Evolutionary conservation across 2,888 invertebrate genomes (phyloP), one percentile per base, ranked within the genome.

Genomic region (Synanthedon vespiformis): DNA sequence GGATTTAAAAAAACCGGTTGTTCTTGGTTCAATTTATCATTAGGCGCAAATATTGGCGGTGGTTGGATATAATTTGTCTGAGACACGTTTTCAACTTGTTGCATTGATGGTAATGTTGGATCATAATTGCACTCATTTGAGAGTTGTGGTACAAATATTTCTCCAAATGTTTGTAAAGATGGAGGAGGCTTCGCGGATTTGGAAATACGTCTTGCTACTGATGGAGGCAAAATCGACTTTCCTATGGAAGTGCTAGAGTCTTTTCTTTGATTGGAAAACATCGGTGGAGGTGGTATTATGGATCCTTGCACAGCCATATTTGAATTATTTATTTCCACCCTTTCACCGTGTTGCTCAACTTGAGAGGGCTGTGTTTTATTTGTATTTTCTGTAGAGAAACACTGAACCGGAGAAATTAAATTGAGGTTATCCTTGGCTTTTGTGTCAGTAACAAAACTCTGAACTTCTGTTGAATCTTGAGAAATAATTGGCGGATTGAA

Each of bases 261-360:
- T 44, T 55, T 67, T 53, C 61, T 67, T 27, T 62, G 57, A 52
- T 77, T 74, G 1, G 82, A 78, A 58, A 84, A 85, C 81, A 81
- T 83, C 0, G 83, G 81, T 1, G 86, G 87, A 3, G 85, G 86
- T 6, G 86, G 82, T 53, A 85, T 80, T 1, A 80, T 69, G 11
- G 48, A 18, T 48, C 48, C 44, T 13, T 44, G 44, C 6, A n/a
- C 44, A 13, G 44, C n/a, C 11, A 44, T n/a, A 14, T 13, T 14
- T 14, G 13, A 44, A 14, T 44, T 44, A 13, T 6, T 6, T n/a
- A 44, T 6, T 13, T 44, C 44, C 8, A 13, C n/a, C 11, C 13
- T 44, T 44, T 41, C n/a, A 41, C n/a, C n/a, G 12, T 41, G n/a
- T n/a, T 10, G 14, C 6, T 44, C 44, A 6, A 14, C 13, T n/a